A percentile compares a stretch with the other conserved stretches of the same genome.
These are phyloP conservation scores for Leiothrix lutea DNA, from an alignment of 2,113 vertebrate species.

Conservation along the genomic window DNA sequence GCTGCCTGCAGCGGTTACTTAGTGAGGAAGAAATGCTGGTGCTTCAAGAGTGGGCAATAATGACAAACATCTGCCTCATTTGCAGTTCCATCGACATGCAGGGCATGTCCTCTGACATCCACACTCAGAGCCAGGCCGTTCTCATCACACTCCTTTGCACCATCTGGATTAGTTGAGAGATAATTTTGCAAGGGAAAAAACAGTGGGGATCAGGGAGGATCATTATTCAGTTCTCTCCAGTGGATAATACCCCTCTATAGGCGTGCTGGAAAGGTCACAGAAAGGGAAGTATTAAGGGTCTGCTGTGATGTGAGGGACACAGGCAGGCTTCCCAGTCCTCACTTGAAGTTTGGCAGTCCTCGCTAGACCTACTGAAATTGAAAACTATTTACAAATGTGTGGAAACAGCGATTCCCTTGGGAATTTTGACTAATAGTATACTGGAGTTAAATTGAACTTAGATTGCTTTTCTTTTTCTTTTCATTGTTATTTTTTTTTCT, in stretches of 20 bases:
- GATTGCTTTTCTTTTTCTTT: background rate
- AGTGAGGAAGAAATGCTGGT: background rate
- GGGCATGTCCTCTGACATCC: background rate
- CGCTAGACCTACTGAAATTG: background rate
- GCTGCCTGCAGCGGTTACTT: background rate
- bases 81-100: background rate
- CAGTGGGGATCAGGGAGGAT: background rate
- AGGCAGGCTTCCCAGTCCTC: background rate
- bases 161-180: conserved; percentile 16
- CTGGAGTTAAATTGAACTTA: background rate
- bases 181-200: background rate
- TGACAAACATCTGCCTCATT: conserved; percentile 34
- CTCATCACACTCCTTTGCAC: background rate
- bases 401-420: background rate
- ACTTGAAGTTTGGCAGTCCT: background rate
- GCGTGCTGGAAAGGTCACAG: background rate
- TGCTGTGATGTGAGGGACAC: background rate
- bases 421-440: background rate
- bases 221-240: background rate
- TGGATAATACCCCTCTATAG: background rate
- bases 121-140: background rate
- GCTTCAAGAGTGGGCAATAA: background rate
- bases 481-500: background rate
- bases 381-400: background rate
- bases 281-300: background rate